Conservation (phyloP, 2,888 invertebrate genomes). For the Artemia sp. region DNA sequence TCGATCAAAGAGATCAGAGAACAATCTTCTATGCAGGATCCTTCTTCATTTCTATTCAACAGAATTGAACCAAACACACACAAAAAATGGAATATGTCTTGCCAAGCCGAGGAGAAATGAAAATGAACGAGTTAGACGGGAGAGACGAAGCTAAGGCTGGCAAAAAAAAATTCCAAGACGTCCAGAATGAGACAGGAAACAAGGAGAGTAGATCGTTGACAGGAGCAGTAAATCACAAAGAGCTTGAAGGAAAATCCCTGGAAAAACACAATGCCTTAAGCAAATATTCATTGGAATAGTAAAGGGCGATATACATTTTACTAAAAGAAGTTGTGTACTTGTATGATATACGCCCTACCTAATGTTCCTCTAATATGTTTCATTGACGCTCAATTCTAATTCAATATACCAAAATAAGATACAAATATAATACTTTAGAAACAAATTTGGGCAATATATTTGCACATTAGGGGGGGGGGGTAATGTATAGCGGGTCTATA, state of each 20-base stretch:
- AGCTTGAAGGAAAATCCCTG: not conserved
- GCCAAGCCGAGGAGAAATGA: constrained; percentile 8
- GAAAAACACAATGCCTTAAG: not conserved
- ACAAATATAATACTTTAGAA: no score
- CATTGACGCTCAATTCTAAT: no score
- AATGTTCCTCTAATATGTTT: no score
- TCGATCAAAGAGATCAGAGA: no score
- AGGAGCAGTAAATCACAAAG: not conserved
- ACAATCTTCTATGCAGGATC: not conserved
- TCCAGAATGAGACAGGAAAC: not conserved
- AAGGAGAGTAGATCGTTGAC: not conserved
- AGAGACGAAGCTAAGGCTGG: not conserved
- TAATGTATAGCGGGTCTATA: no score
- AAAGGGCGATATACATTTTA: no score
- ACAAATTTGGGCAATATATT: no score
- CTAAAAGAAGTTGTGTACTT: no score
- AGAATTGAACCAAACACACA: constrained; percentile 5
- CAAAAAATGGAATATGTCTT: constrained; percentile 5
- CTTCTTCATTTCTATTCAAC: constrained; percentile 7
- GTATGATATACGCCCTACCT: no score
- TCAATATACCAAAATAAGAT: no score
- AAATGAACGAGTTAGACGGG: constrained; percentile 5
- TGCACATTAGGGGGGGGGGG: no score
- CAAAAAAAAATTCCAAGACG: constrained; percentile 1
- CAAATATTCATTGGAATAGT: not conserved